Conservation (phyloP, 2,113 vertebrate species). For the Plestiodon gilberti region DNA sequence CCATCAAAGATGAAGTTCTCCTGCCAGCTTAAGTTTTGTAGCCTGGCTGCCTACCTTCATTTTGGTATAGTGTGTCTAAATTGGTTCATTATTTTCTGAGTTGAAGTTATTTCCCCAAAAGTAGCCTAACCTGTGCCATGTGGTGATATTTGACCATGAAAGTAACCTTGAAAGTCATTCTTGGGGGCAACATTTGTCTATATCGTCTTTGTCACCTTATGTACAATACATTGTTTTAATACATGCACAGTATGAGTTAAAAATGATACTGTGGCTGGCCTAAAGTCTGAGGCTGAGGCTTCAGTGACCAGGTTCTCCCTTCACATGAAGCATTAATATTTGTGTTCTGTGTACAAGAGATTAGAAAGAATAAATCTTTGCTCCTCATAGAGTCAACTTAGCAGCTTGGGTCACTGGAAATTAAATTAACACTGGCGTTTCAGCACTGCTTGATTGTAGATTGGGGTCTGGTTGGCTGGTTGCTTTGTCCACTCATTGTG, state of each 20-base stretch:
- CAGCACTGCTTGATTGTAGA: constrained; percentile 63
- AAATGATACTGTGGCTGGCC: not conserved
- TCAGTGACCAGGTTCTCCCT: not conserved
- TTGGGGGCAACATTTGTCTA: no score
- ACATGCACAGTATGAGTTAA: not conserved
- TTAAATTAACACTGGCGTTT: constrained; percentile 60
- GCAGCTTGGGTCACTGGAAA: constrained; percentile 70
- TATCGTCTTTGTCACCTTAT: no score
- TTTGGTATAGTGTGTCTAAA: no score
- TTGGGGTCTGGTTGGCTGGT: constrained; percentile 58
- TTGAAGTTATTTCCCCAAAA: no score
- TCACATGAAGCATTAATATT: constrained; percentile 8
- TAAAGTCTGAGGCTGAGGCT: not conserved
- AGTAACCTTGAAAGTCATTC: no score
- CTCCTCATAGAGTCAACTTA: constrained; percentile 13
- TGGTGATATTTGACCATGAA: no score
- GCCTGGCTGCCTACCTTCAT: no score
- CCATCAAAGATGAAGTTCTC: no score
- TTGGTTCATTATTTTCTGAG: no score
- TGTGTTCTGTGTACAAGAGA: not conserved
- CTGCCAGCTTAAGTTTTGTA: no score
- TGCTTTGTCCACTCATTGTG: constrained; percentile 66
- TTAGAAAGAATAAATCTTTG: constrained; percentile 15
- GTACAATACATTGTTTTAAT: no score
- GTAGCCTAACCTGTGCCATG: no score